Base-by-base conservation (phyloP, 2,797 vertebrate genomes). In the Argentina silus region DNA sequence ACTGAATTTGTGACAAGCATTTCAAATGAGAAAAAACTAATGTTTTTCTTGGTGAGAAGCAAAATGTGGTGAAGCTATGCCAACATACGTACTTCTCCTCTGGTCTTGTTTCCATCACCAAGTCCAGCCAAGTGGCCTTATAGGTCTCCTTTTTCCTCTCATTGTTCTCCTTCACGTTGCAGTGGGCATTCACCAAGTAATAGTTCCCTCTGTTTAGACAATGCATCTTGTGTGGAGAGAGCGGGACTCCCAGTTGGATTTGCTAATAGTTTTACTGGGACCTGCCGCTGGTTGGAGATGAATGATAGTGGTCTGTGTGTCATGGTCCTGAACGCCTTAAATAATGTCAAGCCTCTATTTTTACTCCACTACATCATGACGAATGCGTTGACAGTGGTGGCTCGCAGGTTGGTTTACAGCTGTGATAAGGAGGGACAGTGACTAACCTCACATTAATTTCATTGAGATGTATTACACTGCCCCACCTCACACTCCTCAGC, bases 81-180 rank as follows among this genome's bases (percentile, higher is more conserved):
- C 21, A 51, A 11, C 45, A 65, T 44, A 63, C 81, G n/a, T 86
- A 86, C 84, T 82, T 85, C 64, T 81, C 72, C 63, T 85, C 81
- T 57, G 87, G 83, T 68, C 81, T 83, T 2, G 81, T 86, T 76
- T 87, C 85, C 81, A 87, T 83, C 57, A 84, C 82, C 75, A 88
- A 67, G 53, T 87, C 81, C 68, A 85, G 60, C 87, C 85, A 87
- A 42, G 82, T 72, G 50, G 75, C 80, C 12, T 85, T 73, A 69
- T 78, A 87, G 0, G 71, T 75, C 61, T 88, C 85, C 67, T 21
- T 84, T 62, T 72, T 72, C 23, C 51, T 57, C 64, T 80, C 65
- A 63, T 88, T 68, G 9, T 43, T 66, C 64, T 88, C 87, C 43
- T 74, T 78, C 7, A 88, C 70, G 15, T 87, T 78, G 53, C 85